Conservation (phyloP, 2,113 vertebrate species). For the Syngnathus typhle region DNA sequence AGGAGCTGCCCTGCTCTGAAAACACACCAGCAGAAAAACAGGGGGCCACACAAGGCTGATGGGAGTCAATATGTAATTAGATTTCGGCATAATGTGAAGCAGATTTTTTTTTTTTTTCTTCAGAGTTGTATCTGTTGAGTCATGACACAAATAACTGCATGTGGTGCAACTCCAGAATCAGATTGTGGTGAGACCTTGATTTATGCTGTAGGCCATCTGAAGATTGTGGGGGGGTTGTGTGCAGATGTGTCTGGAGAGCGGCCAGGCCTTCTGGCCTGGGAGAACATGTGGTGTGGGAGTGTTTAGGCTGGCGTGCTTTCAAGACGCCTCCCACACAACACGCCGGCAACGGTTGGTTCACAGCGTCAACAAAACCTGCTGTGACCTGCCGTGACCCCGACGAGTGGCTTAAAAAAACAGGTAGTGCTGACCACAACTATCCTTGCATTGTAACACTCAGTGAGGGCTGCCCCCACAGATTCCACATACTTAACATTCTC, state of each 20-base stretch:
- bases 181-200: constrained; percentile 34
- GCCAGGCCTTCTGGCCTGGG: constrained; percentile 71
- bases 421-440: background rate
- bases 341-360: constrained; percentile 36
- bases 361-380: constrained; percentile 12
- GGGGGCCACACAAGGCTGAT: constrained; percentile 6
- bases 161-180: constrained; percentile 34
- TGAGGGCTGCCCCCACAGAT: constrained; percentile 39
- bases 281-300: constrained; percentile 78
- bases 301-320: constrained; percentile 74
- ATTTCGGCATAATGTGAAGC: constrained; percentile 1
- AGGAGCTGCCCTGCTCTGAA: constrained; percentile 61
- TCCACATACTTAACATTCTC: constrained; percentile 56
- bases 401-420: background rate
- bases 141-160: constrained; percentile 14
- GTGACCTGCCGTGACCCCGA: background rate
- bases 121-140: background rate
- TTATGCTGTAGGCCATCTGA: constrained; percentile 48
- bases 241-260: constrained; percentile 75
- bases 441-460: constrained; percentile 6
- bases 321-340: constrained; percentile 71
- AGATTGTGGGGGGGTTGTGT: constrained; percentile 62
- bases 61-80: constrained; percentile 12
- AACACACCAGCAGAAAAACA: constrained; percentile 26
- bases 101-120: background rate